Conservation (phyloP, 2,888 invertebrate species). For the Monoplex corrugatus region DNA sequence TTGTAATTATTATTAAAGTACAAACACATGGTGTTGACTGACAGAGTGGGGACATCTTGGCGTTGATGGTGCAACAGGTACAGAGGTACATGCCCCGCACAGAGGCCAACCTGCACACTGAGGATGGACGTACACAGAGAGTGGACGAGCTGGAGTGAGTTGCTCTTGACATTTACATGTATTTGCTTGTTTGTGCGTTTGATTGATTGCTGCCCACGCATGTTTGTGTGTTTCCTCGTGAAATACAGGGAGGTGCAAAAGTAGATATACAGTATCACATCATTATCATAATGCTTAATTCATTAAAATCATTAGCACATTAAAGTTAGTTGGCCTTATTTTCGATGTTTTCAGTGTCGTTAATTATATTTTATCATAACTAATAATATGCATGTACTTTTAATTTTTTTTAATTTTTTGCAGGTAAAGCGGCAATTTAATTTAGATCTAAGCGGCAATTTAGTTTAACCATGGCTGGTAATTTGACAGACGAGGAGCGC, state of each 20-base stretch:
- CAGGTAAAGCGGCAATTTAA: too few relatives aligned
- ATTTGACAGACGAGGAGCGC: too few relatives aligned
- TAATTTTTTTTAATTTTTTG: too few relatives aligned
- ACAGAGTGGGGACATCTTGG: constrained; percentile 76
- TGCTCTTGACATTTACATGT: neutral
- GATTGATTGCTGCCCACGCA: neutral
- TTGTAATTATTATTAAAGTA: neutral
- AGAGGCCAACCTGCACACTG: constrained; percentile 61
- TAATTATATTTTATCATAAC: too few relatives aligned
- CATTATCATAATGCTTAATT: too few relatives aligned
- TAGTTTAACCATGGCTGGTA: too few relatives aligned
- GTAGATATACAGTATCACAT: too few relatives aligned
- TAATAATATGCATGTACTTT: too few relatives aligned
- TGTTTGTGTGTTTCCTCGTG: neutral
- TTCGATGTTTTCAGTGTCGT: too few relatives aligned
- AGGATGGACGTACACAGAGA: constrained; percentile 66
- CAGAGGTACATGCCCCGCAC: constrained; percentile 75
- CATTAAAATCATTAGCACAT: too few relatives aligned
- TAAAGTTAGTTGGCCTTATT: too few relatives aligned
- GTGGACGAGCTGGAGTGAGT: constrained; percentile 78
- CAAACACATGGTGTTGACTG: constrained; percentile 40
- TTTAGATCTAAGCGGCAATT: too few relatives aligned
- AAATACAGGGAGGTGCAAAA: neutral
- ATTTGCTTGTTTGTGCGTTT: neutral
- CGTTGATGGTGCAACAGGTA: constrained; percentile 74